phyloP scores from a whole-genome alignment of 2,888 invertebrate genomes.

The Sesia bembeciformis region DNA sequence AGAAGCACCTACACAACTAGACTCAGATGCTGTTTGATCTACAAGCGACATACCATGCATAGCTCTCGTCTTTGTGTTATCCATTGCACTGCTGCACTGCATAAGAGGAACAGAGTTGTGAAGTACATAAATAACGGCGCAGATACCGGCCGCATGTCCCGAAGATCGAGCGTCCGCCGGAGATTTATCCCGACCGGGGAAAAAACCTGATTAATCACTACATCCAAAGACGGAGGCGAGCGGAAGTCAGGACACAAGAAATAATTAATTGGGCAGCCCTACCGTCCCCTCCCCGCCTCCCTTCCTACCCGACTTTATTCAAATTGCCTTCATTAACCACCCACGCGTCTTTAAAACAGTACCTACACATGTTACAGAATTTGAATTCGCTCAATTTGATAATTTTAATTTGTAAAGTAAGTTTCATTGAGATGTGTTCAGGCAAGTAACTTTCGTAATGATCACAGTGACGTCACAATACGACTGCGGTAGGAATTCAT shows the following conservation, averaged over 20 bases:
- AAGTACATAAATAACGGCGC: conserved; percentile 29
- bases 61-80: not conserved
- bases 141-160: conserved; percentile 6
- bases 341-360: not conserved
- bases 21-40: too few relatives aligned
- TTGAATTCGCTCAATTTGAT: too few relatives aligned
- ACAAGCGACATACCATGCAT: too few relatives aligned
- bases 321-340: conserved; percentile 39
- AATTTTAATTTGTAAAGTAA: too few relatives aligned
- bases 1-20: too few relatives aligned
- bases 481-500: too few relatives aligned
- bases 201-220: conserved; percentile 60
- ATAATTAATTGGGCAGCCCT: conserved; percentile 42
- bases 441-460: too few relatives aligned
- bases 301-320: conserved; percentile 22
- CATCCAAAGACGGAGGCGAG: conserved; percentile 50
- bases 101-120: conserved; percentile 1
- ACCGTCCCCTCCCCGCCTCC: conserved; percentile 3
- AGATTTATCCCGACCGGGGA: conserved; percentile 39
- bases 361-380: too few relatives aligned
- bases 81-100: not conserved
- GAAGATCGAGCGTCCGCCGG: conserved; percentile 17
- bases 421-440: too few relatives aligned
- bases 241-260: conserved; percentile 55
- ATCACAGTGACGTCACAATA: too few relatives aligned